Conservation (phyloP, 2,888 invertebrate genomes). For the Dolomedes plantarius region DNA sequence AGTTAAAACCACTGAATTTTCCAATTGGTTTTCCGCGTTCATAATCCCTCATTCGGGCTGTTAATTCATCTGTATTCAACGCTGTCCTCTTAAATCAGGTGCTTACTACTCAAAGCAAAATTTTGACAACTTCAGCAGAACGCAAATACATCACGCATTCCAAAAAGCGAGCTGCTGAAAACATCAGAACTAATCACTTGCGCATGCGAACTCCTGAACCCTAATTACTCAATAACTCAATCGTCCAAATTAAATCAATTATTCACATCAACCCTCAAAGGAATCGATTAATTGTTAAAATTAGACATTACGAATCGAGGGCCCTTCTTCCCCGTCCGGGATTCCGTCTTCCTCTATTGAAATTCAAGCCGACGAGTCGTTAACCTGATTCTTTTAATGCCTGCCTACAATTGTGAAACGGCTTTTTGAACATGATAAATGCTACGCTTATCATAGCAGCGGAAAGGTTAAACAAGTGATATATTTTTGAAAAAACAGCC, state of each 20-base stretch:
- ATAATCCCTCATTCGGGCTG: too few relatives aligned
- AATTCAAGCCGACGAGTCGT: background rate
- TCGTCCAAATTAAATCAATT: background rate
- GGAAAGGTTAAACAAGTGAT: constrained; percentile 5
- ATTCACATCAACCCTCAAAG: background rate
- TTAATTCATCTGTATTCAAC: too few relatives aligned
- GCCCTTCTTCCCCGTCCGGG: too few relatives aligned
- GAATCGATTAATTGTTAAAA: constrained; percentile 4
- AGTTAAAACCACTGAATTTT: too few relatives aligned
- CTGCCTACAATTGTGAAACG: background rate
- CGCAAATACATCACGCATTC: background rate
- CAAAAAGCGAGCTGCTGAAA: background rate
- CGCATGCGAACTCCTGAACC: background rate
- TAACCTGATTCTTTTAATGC: background rate
- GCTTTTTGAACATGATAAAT: background rate
- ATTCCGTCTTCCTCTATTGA: background rate
- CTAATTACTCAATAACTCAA: background rate
- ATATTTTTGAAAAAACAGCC: background rate
- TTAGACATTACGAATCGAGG: background rate
- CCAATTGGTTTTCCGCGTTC: too few relatives aligned
- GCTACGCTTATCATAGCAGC: background rate
- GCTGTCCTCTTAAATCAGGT: too few relatives aligned
- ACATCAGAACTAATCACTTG: background rate
- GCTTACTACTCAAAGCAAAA: too few relatives aligned
- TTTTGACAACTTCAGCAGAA: too few relatives aligned